Conservation (phyloP, 2,888 invertebrate genomes). For the Frankliniella intonsa region DNA sequence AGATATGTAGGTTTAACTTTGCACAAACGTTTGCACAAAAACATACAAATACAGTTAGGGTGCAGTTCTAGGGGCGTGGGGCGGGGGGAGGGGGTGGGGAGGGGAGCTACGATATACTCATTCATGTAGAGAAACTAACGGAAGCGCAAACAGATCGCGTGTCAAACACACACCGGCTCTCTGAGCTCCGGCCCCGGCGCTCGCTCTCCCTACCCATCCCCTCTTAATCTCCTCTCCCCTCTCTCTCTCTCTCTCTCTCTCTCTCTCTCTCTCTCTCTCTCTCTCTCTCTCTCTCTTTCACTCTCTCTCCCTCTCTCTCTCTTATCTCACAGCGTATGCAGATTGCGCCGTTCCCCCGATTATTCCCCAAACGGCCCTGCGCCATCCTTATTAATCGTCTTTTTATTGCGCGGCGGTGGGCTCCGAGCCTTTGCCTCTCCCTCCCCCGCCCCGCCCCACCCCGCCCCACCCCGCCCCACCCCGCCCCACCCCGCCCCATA, state of each 20-base stretch:
- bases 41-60: too few species aligned
- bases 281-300: slow-evolving; percentile 14
- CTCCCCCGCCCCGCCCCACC: background rate
- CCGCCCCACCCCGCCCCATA: background rate
- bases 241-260: slow-evolving; percentile 1
- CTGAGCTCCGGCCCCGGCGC: background rate
- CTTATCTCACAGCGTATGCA: background rate
- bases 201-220: background rate
- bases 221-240: slow-evolving; percentile 11
- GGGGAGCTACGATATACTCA: background rate
- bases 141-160: background rate
- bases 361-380: too few species aligned
- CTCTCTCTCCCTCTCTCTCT: background rate
- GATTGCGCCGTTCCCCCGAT: slow-evolving; percentile 16
- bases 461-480: background rate
- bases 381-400: background rate
- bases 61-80: too few species aligned
- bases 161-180: slow-evolving; percentile 2
- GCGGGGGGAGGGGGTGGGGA: background rate
- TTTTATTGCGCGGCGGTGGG: slow-evolving; percentile 3
- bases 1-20: too few species aligned
- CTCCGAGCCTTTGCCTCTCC: background rate
- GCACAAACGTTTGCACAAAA: too few species aligned
- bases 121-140: too few species aligned
- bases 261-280: background rate